These are phyloP conservation scores for Labrus mixtus DNA, from an alignment of 2,113 vertebrate genomes.

Conservation along the genomic window DNA sequence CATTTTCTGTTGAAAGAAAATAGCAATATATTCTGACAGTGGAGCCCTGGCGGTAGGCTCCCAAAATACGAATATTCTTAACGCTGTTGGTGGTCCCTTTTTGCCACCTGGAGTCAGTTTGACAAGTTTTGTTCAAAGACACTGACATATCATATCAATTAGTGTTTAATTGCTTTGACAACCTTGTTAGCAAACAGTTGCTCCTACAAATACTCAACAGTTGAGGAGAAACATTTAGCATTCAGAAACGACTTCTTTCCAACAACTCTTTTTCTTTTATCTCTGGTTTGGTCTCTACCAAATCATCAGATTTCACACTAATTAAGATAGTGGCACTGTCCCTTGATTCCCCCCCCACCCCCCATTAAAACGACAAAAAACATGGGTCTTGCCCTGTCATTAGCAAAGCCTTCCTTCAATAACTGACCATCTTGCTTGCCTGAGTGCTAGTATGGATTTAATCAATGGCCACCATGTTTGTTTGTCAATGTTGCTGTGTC, in stretches of 20 bases:
- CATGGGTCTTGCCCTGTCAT: background rate
- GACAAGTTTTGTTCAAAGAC: too few species aligned
- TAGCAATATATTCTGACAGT: background rate
- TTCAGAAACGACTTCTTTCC: background rate
- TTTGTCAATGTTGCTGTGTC: constrained; percentile 40
- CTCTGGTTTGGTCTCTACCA: constrained; percentile 1
- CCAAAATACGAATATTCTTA: too few species aligned
- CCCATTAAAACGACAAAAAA: background rate
- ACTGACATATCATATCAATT: too few species aligned
- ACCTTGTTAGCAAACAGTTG: background rate
- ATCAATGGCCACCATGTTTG: constrained; percentile 60
- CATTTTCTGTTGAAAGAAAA: background rate
- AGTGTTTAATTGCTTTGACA: too few species aligned
- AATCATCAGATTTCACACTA: too few species aligned
- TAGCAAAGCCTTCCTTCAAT: background rate
- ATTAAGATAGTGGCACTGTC: too few species aligned
- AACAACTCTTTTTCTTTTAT: background rate
- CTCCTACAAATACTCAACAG: background rate
- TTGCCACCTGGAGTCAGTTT: too few species aligned
- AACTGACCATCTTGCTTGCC: constrained; percentile 17
- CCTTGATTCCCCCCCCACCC: too few species aligned
- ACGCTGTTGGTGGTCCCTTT: too few species aligned
- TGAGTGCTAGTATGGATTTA: constrained; percentile 45
- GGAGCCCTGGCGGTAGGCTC: too few species aligned
- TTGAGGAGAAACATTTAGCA: background rate